Percentiles rank a stretch among this genome's conserved stretches.
phyloP scores from a whole-genome alignment of 2,888 invertebrate species.

The Hypolimnas misippus region DNA sequence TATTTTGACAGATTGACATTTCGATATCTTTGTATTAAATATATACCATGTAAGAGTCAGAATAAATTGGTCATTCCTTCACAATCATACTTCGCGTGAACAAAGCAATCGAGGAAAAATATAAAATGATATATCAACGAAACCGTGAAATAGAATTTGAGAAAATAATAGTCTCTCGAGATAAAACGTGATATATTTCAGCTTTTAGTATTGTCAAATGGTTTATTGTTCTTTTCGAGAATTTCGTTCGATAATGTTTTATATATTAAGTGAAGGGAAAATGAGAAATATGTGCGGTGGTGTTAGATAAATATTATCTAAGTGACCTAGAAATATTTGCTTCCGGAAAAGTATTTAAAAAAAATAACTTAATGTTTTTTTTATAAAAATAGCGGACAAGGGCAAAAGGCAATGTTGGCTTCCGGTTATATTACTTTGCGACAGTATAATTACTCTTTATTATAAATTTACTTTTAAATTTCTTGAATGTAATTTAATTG shows the following conservation, averaged over 20 bases:
- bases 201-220: slow-evolving; percentile 2
- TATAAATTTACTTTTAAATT: no score
- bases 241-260: slow-evolving; percentile 3
- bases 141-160: slow-evolving; percentile 6
- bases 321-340: not conserved
- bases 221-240: slow-evolving; percentile 2
- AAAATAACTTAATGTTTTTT: no score
- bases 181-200: slow-evolving; percentile 3
- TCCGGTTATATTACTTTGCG: no score
- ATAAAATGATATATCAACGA: slow-evolving; percentile 7
- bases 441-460: no score
- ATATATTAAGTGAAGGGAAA: not conserved
- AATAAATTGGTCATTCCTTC: not conserved
- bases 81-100: not conserved
- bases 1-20: no score
- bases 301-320: not conserved
- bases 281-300: not conserved
- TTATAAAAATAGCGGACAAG: no score
- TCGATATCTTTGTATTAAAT: no score
- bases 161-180: slow-evolving; percentile 3
- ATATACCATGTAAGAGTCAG: not conserved
- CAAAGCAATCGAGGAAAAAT: not conserved
- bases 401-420: no score
- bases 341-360: no score
- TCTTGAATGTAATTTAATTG: no score